Evolutionary conservation across 2,888 invertebrate species (phyloP).

Genomic region (Fabriciana adippe): DNA sequence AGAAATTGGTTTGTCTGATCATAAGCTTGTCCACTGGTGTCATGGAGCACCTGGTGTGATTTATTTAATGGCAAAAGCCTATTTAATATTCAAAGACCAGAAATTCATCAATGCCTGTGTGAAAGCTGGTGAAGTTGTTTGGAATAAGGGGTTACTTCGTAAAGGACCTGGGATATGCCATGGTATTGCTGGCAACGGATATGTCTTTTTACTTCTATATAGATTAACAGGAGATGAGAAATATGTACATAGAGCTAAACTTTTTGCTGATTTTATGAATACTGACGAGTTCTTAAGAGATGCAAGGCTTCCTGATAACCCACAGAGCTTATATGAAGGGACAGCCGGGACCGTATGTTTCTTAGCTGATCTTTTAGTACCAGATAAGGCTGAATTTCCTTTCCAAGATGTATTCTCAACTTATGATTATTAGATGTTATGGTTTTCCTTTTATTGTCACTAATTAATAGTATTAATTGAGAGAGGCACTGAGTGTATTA

Average conservation of each 20-base stretch:
- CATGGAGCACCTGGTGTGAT: slow-evolving; percentile 93
- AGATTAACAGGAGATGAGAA: slow-evolving; percentile 87
- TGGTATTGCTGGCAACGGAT: slow-evolving; percentile 92
- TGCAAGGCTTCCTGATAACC: slow-evolving; percentile 90
- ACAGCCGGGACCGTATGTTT: slow-evolving; percentile 93
- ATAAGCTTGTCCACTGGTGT: slow-evolving; percentile 94
- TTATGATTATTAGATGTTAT: slow-evolving; percentile 39
- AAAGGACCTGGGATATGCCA: slow-evolving; percentile 96
- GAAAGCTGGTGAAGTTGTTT: slow-evolving; percentile 88
- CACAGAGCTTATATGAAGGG: slow-evolving; percentile 93
- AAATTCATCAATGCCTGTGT: slow-evolving; percentile 87
- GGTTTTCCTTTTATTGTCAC: too few relatives aligned
- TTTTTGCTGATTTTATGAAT: slow-evolving; percentile 89
- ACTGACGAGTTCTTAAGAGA: slow-evolving; percentile 84
- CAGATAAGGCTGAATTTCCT: slow-evolving; percentile 90
- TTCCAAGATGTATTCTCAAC: slow-evolving; percentile 87
- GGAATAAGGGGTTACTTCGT: slow-evolving; percentile 90
- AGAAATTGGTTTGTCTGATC: slow-evolving; percentile 82
- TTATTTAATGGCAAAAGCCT: slow-evolving; percentile 92
- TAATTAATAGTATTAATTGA: too few relatives aligned
- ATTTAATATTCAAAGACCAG: slow-evolving; percentile 86
- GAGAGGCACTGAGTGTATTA: slow-evolving; percentile 1
- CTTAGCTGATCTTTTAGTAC: slow-evolving; percentile 88
- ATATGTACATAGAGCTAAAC: slow-evolving; percentile 87
- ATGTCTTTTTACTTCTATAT: slow-evolving; percentile 89